Base-by-base conservation (phyloP, 2,797 vertebrate species). In the Acanthurus leucopareius region DNA sequence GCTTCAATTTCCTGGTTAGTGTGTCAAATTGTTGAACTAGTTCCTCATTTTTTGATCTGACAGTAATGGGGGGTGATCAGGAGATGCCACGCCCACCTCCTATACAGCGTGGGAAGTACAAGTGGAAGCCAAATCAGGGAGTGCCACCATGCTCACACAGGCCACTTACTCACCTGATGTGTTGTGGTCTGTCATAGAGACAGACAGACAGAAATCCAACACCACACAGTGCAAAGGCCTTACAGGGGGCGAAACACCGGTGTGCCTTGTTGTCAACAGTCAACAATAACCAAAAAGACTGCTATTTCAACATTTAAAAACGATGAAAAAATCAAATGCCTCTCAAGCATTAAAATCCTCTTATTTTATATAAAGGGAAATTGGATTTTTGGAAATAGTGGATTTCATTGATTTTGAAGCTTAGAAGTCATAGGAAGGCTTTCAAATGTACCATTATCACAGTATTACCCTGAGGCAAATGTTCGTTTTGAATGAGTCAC, bases 41-140 rank as follows among this genome's bases (percentile, higher is more conserved):
- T 92, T 93, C 88, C 87, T 92, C 62, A 77, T 88, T 86, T 90
- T 81, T 84, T 73, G 42, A 89, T 78, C 58, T 53, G 11, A 52
- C 58, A 80, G 40, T 51, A 40, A 10, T 42, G 57, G 48, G 59
- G 51, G 40, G 38, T 57, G 48, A 68, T 63, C 9, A 2, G 42
- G 52, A 76, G 62, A 76, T 4, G 38, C 75, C 88, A 83, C 85
- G 4, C 91, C 93, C n/a, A 86, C 85, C 14, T 88, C 81, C 79
- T 77, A 87, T 79, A 79, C 72, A 92, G 87, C 80, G 84, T 94
- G 94, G 91, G 93, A 95, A 94, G 91, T 65, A 56, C 77, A 80
- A 77, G 85, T 87, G 86, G 69, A 80, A 42, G 79, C 73, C 75
- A 78, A 86, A 83, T 51, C 75, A 86, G 89, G 92, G 90, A 91